Conservation (phyloP, 2,888 invertebrate genomes). For the Phyto melanocephala region DNA sequence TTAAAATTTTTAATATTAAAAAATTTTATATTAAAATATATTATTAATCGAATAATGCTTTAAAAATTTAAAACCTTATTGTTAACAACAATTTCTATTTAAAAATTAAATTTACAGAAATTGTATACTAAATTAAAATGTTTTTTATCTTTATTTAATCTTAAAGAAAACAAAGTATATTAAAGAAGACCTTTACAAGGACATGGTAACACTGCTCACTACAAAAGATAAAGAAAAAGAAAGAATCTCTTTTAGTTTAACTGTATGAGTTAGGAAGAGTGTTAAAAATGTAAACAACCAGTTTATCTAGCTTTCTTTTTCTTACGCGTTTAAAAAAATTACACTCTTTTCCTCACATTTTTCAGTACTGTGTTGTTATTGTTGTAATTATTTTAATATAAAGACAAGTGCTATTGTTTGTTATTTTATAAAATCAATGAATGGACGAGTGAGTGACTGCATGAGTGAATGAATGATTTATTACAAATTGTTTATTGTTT, state of each 20-base stretch:
- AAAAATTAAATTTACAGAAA: no score
- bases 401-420: neutral
- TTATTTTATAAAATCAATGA: conserved; percentile 24
- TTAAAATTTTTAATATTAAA: no score
- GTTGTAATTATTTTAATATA: neutral
- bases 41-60: no score
- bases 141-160: no score
- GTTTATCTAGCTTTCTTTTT: conserved; percentile 59
- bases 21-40: no score
- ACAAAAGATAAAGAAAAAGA: neutral
- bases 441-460: neutral
- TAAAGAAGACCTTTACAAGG: no score
- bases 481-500: conserved; percentile 21
- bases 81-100: no score
- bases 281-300: conserved; percentile 46
- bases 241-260: conserved; percentile 29
- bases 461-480: neutral
- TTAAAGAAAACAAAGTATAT: no score
- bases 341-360: neutral
- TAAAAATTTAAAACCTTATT: no score
- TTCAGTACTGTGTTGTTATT: neutral
- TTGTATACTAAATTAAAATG: no score
- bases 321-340: neutral
- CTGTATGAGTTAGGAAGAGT: neutral
- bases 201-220: neutral